Base-by-base conservation (phyloP, 53 echinoderm and acorn worm species). In the Paracentrotus lividus region DNA sequence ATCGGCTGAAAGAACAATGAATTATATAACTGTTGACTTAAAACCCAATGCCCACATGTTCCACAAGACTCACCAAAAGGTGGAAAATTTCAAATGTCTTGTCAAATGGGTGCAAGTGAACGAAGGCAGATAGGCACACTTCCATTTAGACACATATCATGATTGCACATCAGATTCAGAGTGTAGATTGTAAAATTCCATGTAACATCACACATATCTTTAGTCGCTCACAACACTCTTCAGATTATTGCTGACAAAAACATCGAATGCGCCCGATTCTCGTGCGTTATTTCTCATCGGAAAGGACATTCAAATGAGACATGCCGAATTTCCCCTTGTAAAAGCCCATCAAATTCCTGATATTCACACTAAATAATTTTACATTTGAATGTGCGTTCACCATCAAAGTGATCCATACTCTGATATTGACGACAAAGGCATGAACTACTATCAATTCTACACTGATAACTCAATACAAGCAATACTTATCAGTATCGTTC, bases 101-200 rank as follows among this genome's bases (percentile, higher is more conserved):
- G 81, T 34, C 24, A 81, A n/a, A 81, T 81, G 81, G 81, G 1
- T 81, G 81, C 81, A 81, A 47, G 12, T 47, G 81, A 47, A 81
- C 81, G 6, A 44, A 45, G 81, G 47, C n/a, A 47, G 47, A 45
- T 10, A 12, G 9, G 81, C 47, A 47, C 81, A 49, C n/a, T 47
- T 81, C 47, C 45, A 45, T n/a, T 45, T 27, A 38, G 81, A 47
- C 44, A 81, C 24, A 27, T 45, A 5, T 81, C 4, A 0, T 81
- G 10, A 45, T n/a, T 47, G 47, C 45, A 81, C 47, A 81, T 81
- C 44, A 81, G 49, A 81, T 47, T 26, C 24, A 5, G 10, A n/a
- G 47, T 12, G 0, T 10, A 12, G 26, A 81, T 45, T 81, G 24
- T 26, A 27, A 81, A 8, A 14, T 45, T n/a, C 10, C 44, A 23